These are phyloP conservation scores for Poecilobothrus nobilitatus DNA, from an alignment of 2,888 invertebrate genomes.

Conservation along the genomic window DNA sequence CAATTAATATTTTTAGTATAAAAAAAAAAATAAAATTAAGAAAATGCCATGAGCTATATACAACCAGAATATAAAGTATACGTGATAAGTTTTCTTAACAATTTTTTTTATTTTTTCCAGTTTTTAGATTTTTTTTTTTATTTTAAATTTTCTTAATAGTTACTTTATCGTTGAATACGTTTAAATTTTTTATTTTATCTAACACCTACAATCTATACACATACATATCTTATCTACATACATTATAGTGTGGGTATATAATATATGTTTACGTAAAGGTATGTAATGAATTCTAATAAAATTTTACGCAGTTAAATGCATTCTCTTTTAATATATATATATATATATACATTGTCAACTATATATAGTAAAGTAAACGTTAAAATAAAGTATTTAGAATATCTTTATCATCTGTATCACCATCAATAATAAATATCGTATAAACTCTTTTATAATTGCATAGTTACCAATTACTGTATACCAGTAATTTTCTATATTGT, in stretches of 20 bases:
- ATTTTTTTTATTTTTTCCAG: background rate
- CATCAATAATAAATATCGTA: no score
- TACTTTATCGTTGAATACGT: background rate
- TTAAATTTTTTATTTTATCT: no score
- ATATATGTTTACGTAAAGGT: background rate
- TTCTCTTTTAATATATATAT: background rate
- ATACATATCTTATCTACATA: background rate
- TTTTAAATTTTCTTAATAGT: background rate
- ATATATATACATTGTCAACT: no score
- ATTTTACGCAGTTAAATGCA: constrained; percentile 1
- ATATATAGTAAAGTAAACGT: no score
- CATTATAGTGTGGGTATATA: background rate
- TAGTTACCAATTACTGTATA: no score
- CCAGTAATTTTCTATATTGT: no score
- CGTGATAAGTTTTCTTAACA: background rate
- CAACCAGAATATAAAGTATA: background rate
- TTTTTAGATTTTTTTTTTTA: no score
- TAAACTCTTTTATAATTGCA: no score
- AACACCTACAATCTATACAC: no score
- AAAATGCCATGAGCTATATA: background rate
- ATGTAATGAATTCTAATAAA: background rate
- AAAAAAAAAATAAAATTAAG: background rate
- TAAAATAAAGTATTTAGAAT: no score
- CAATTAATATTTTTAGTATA: background rate
- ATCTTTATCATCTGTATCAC: no score